Evolutionary conservation across 2,888 invertebrate species (phyloP).

Genomic region (Sesamia inferens): DNA sequence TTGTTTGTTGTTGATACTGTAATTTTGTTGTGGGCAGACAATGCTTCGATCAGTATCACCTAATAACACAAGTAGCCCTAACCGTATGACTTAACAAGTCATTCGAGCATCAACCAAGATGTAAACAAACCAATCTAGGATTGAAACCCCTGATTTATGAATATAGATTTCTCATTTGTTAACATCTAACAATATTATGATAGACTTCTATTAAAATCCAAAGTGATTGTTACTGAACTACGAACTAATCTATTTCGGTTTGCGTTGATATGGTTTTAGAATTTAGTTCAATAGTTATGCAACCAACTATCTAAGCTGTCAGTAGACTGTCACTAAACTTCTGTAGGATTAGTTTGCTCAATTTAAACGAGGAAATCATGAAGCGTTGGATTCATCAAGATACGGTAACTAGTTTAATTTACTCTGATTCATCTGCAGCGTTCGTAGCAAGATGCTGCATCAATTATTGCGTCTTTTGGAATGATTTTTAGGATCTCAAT

Average conservation of each 20-base stretch:
- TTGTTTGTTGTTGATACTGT: slow-evolving; percentile 33
- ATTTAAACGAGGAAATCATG: slow-evolving; percentile 59
- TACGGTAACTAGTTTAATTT: slow-evolving; percentile 8
- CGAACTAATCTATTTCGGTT: slow-evolving; percentile 40
- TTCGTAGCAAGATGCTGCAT: slow-evolving; percentile 7
- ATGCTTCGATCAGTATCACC: slow-evolving; percentile 6
- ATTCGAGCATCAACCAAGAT: background rate
- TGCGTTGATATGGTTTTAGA: slow-evolving; percentile 41
- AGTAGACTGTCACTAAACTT: slow-evolving; percentile 58
- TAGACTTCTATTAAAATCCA: slow-evolving; percentile 9
- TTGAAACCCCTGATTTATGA: background rate
- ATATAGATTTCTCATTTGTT: slow-evolving; percentile 3
- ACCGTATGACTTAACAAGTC: background rate
- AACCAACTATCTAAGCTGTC: slow-evolving; percentile 33
- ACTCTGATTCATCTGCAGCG: slow-evolving; percentile 12
- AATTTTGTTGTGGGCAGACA: slow-evolving; percentile 15
- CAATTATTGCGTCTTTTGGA: background rate
- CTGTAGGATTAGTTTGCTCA: slow-evolving; percentile 49
- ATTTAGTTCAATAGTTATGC: slow-evolving; percentile 38
- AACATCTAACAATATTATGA: slow-evolving; percentile 17
- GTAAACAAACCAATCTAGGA: background rate
- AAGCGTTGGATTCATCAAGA: slow-evolving; percentile 44
- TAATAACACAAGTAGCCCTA: background rate
- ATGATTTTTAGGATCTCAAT: slow-evolving; percentile 1
- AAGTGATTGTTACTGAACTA: slow-evolving; percentile 26